These are phyloP conservation scores for Tenualosa thibaudeaui DNA, from an alignment of 2,797 vertebrate species.

Conservation along the genomic window DNA sequence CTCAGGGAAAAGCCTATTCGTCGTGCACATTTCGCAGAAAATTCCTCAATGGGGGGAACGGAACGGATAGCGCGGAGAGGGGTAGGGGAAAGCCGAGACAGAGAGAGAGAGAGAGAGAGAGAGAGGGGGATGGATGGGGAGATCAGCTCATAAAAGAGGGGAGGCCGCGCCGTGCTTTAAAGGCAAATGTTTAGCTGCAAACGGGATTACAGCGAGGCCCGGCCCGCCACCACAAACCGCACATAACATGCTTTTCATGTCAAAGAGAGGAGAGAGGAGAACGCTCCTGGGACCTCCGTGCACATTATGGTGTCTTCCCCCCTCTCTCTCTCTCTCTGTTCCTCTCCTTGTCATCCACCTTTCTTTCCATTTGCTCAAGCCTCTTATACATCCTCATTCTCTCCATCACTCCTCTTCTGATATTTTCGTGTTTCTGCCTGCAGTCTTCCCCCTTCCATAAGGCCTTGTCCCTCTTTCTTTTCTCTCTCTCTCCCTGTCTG, in stretches of 20 bases:
- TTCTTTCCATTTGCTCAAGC: constrained; percentile 3
- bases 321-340: neutral
- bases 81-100: neutral
- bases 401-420: neutral
- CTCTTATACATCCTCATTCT: neutral
- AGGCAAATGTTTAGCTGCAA: constrained; percentile 30
- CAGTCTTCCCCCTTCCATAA: neutral
- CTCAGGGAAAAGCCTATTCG: constrained; percentile 40
- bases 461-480: neutral
- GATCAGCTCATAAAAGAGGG: constrained; percentile 38
- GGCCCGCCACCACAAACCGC: constrained; percentile 23
- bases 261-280: constrained; percentile 25
- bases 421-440: constrained; percentile 28
- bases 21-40: constrained; percentile 41
- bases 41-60: constrained; percentile 40
- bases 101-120: neutral
- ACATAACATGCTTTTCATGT: constrained; percentile 39
- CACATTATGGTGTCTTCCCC: neutral
- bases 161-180: constrained; percentile 21
- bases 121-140: neutral
- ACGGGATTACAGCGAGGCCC: constrained; percentile 36
- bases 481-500: constrained; percentile 30
- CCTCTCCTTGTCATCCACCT: constrained; percentile 15
- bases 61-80: neutral
- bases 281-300: constrained; percentile 18